A percentile compares a stretch with the other conserved stretches of the same genome.
phyloP scores from a whole-genome alignment of 2,888 invertebrate species.

The Volucella bombylans region DNA sequence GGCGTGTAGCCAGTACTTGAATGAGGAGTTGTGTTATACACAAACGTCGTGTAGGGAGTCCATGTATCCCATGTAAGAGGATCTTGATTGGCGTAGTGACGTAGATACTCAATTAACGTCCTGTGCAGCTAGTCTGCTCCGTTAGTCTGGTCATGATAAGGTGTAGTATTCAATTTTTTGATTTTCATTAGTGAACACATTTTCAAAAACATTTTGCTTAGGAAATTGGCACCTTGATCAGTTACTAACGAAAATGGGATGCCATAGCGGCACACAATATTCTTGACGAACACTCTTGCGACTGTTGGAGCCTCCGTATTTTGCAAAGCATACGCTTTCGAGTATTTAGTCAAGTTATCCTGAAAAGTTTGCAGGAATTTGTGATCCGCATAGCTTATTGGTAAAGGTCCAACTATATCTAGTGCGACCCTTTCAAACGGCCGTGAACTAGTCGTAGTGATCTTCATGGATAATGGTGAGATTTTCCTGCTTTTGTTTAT shows the following conservation, averaged over 20 bases:
- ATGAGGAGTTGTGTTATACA: conserved; percentile 18
- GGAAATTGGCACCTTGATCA: conserved; percentile 9
- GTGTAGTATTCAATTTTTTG: conserved; percentile 14
- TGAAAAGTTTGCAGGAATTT: conserved; percentile 1
- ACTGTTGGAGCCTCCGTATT: conserved; percentile 44
- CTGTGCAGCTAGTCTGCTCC: conserved; percentile 75
- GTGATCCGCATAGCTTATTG: conserved; percentile 15
- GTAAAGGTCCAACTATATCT: conserved; percentile 17
- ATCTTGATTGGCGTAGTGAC: conserved; percentile 75
- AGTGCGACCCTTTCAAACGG: conserved; percentile 18
- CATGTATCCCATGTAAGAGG: conserved; percentile 54
- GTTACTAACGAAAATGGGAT: too few species aligned
- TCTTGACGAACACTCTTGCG: too few species aligned
- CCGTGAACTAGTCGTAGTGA: too few species aligned
- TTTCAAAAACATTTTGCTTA: conserved; percentile 69
- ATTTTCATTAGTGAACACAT: conserved; percentile 23
- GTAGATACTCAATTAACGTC: conserved; percentile 76
- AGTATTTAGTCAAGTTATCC: conserved; percentile 45
- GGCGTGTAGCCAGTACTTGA: conserved; percentile 26
- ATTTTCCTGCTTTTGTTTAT: too few species aligned
- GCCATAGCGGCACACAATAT: conserved; percentile 8
- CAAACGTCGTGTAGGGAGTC: conserved; percentile 7
- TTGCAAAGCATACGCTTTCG: conserved; percentile 29
- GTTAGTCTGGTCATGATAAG: conserved; percentile 66
- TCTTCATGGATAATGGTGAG: too few species aligned